Percentiles rank a stretch among this genome's conserved stretches.
Conservation (phyloP, 35 echinoderm and acorn worm species). For the Strongylocentrotus purpuratus region DNA sequence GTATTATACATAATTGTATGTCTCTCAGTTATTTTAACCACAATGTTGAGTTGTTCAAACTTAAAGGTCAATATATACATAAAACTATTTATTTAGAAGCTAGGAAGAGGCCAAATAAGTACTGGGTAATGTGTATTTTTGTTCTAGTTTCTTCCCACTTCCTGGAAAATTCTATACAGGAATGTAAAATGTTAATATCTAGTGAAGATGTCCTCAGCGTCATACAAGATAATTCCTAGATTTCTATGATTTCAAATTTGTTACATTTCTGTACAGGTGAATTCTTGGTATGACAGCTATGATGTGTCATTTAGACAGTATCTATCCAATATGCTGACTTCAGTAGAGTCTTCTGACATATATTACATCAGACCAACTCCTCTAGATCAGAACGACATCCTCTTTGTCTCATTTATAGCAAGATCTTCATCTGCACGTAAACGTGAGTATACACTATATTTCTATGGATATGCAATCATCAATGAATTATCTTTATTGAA, state of each 20-base stretch:
- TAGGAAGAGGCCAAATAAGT: neutral
- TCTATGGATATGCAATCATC: neutral
- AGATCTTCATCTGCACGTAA: neutral
- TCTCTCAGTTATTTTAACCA: too few species aligned
- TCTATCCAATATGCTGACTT: neutral
- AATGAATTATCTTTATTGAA: neutral
- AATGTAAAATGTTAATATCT: neutral
- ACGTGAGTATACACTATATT: neutral
- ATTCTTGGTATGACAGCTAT: neutral
- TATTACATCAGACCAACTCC: neutral
- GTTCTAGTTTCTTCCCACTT: neutral
- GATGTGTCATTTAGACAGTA: neutral
- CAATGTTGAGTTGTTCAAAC: too few species aligned
- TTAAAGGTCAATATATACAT: too few species aligned
- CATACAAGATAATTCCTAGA: too few species aligned
- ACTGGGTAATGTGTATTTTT: too few species aligned
- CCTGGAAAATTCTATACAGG: neutral
- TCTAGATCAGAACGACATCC: neutral
- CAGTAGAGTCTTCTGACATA: neutral
- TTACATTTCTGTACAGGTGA: neutral
- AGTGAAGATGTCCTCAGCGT: neutral
- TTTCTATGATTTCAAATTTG: too few species aligned
- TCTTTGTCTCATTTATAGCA: conserved; percentile 6
- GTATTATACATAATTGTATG: too few species aligned
- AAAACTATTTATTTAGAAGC: too few species aligned